A percentile compares a stretch with the other conserved stretches of the same genome.
Evolutionary conservation across 2,113 vertebrate species (phyloP).

Genomic region (Sinocyclocheilus anshuiensis): DNA sequence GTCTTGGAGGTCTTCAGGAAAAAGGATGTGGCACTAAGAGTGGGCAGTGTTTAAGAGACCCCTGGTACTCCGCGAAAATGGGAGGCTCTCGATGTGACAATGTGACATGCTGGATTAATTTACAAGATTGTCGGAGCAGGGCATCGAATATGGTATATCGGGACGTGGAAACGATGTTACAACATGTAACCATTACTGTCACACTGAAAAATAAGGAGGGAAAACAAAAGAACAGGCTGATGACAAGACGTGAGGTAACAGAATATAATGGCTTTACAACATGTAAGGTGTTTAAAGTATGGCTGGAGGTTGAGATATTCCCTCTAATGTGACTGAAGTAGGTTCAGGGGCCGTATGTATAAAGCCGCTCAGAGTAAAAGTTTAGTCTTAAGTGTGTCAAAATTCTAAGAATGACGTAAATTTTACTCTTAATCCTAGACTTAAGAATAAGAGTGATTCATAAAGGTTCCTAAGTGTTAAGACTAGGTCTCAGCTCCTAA

Average conservation of each 20-base stretch:
- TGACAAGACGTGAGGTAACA: slow-evolving; percentile 4
- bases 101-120: slow-evolving; percentile 57
- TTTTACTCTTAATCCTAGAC: too few species aligned
- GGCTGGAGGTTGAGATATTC: too few species aligned
- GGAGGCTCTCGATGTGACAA: slow-evolving; percentile 54
- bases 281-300: background rate
- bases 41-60: slow-evolving; percentile 60
- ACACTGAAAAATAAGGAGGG: slow-evolving; percentile 21
- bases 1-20: slow-evolving; percentile 76
- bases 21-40: slow-evolving; percentile 62
- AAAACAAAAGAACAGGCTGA: slow-evolving; percentile 14
- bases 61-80: slow-evolving; percentile 53
- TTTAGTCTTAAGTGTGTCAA: too few species aligned
- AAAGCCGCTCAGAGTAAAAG: too few species aligned
- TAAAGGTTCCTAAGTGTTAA: too few species aligned
- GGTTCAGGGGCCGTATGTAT: background rate
- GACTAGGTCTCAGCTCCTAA: too few species aligned
- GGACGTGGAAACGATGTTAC: slow-evolving; percentile 39
- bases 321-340: background rate
- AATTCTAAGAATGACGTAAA: too few species aligned
- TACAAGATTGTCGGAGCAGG: slow-evolving; percentile 36
- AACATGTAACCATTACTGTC: slow-evolving; percentile 36
- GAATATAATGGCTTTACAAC: background rate
- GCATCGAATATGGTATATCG: slow-evolving; percentile 40
- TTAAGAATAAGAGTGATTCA: too few species aligned